These are phyloP conservation scores for Rutpela maculata DNA, from an alignment of 2,888 invertebrate genomes.

Conservation along the genomic window DNA sequence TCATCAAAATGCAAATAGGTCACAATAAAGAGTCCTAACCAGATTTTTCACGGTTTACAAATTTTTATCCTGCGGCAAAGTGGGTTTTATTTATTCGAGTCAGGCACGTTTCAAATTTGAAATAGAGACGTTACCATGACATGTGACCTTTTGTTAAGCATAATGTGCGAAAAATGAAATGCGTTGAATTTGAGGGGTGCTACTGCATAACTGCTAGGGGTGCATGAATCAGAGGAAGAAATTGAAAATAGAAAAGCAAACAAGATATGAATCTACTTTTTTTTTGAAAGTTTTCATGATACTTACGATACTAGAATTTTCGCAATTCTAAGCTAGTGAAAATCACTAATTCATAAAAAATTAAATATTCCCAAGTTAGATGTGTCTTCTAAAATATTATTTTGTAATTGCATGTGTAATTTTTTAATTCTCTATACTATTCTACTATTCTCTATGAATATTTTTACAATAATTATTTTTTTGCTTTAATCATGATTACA, in stretches of 20 bases:
- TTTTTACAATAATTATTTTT: too few relatives aligned
- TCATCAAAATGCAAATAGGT: slow-evolving; percentile 57
- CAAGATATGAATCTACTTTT: not conserved
- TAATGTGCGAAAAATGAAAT: slow-evolving; percentile 62
- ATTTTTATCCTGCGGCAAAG: slow-evolving; percentile 60
- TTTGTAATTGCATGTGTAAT: too few relatives aligned
- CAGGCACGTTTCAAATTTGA: slow-evolving; percentile 42
- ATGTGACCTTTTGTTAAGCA: slow-evolving; percentile 61
- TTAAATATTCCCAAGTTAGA: too few relatives aligned
- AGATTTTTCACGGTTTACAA: slow-evolving; percentile 62
- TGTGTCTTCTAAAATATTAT: too few relatives aligned
- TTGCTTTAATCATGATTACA: too few relatives aligned
- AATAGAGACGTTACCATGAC: slow-evolving; percentile 64
- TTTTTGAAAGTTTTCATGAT: not conserved
- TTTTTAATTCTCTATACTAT: too few relatives aligned
- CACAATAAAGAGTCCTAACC: slow-evolving; percentile 56
- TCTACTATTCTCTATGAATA: too few relatives aligned
- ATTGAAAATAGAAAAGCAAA: not conserved
- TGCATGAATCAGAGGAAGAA: slow-evolving; percentile 10
- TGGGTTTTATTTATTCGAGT: slow-evolving; percentile 45
- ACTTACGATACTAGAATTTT: too few relatives aligned
- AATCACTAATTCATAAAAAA: too few relatives aligned
- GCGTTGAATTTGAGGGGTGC: slow-evolving; percentile 51
- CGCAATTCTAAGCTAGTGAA: too few relatives aligned
- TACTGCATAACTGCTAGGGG: not conserved